phyloP scores from a whole-genome alignment of 2,797 vertebrate genomes.

The Trachops cirrhosus region DNA sequence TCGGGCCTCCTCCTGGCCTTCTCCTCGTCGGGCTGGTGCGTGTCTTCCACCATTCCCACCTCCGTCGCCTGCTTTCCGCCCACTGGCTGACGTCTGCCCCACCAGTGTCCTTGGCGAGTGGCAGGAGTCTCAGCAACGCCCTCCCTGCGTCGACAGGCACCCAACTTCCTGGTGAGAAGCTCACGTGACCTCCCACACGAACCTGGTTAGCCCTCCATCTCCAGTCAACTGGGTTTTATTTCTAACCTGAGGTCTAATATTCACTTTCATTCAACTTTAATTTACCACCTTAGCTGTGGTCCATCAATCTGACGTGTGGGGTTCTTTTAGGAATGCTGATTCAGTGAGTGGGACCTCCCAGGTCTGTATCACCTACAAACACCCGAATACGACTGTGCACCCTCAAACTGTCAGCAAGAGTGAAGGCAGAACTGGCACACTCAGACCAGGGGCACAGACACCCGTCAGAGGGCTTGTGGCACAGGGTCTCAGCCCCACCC shows the following conservation, averaged over 20 bases:
- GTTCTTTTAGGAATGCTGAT: neutral
- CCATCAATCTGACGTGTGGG: neutral
- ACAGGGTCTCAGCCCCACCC: neutral
- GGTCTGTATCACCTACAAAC: neutral
- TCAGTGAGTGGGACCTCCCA: neutral
- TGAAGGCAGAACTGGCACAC: neutral
- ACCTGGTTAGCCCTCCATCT: neutral
- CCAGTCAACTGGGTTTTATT: neutral
- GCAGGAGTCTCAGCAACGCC: neutral
- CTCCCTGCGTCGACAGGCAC: neutral
- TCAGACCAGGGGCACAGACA: neutral
- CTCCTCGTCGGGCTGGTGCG: neutral
- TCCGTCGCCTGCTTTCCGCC: neutral
- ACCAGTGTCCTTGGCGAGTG: neutral
- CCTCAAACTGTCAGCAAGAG: neutral
- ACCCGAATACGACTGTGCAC: neutral
- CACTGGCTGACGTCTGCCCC: neutral
- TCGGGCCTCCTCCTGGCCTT: neutral
- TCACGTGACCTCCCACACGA: conserved; percentile 19
- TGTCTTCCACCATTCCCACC: neutral
- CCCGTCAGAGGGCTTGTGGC: neutral
- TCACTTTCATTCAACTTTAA: neutral
- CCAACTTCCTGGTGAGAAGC: neutral
- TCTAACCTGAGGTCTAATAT: neutral
- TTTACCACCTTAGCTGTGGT: neutral